Conservation (phyloP, 1,140 invertebrate genomes). For the Brachionus rotundiformis region DNA sequence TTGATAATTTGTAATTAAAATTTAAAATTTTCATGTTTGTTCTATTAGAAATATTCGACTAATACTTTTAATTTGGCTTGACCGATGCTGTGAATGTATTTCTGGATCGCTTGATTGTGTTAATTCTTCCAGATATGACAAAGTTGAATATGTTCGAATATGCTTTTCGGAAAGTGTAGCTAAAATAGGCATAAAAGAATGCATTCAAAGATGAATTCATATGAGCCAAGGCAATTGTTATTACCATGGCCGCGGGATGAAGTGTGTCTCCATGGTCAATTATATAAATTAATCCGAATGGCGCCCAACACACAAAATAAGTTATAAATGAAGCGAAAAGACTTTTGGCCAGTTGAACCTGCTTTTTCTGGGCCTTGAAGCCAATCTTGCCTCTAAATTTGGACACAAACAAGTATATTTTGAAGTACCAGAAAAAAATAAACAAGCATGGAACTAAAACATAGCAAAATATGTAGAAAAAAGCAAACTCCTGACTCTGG, state of each 20-base stretch:
- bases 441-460: not conserved
- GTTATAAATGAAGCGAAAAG: slow-evolving; percentile 38
- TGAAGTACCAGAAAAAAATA: not conserved
- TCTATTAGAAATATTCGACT: too few relatives aligned
- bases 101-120: too few relatives aligned
- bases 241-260: not conserved
- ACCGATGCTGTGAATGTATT: too few relatives aligned
- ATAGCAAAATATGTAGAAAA: slow-evolving; percentile 37
- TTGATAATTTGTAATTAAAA: too few relatives aligned
- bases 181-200: slow-evolving; percentile 36
- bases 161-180: not conserved
- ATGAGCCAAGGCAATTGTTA: slow-evolving; percentile 21
- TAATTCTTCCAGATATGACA: too few relatives aligned
- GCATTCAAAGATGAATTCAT: slow-evolving; percentile 4
- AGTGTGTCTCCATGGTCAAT: not conserved
- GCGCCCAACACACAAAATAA: slow-evolving; percentile 37
- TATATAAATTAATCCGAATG: slow-evolving; percentile 16
- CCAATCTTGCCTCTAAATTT: not conserved
- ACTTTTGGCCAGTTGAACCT: slow-evolving; percentile 20
- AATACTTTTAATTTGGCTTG: too few relatives aligned
- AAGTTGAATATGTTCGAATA: too few relatives aligned
- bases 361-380: not conserved
- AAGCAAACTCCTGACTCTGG: slow-evolving; percentile 16
- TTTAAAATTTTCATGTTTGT: too few relatives aligned
- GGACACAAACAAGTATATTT: not conserved